Evolutionary conservation across 2,113 vertebrate genomes (phyloP), one percentile per base, ranked within the genome.

Genomic region (Peromyscus maniculatus): DNA sequence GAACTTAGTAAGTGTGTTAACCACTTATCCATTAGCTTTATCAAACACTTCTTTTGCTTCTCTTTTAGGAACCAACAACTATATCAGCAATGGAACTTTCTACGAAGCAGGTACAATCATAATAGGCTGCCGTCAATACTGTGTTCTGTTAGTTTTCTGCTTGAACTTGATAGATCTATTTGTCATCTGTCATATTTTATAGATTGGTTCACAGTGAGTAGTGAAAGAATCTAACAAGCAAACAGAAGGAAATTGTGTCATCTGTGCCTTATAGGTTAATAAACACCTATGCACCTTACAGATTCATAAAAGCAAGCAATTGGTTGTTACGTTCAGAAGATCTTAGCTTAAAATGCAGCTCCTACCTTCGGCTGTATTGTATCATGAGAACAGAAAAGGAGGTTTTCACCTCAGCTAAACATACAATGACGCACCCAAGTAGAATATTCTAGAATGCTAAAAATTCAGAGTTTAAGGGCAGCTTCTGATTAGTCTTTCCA

Each of bases 61-160:
- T 71, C 95, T 98, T 97, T n/a, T 96, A 99, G 99, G 99, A 99
- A 95, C 99, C 99, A 72, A 99, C 99, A 82, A 97, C 98, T 97
- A 99, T 99, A 97, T 99, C 98, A 95, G 99, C 99, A 9, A 99
- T 99, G 99, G 99, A 99, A 95, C 99, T 99, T 97, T 99, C 99
- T 77, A 99, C 99, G 26, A 99, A 99, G 97, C 99, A 99, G 99
- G 99, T 99, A 99, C 46, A 80, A 28, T 89, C 96, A 93, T 94
- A 69, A 96, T 36, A 5, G 49, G 15, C 55, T 93, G 67, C 4
- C 10, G 31, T 52, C 59, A 31, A 7, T n/a, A 83, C 74, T 72
- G 4, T 69, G 43, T 86, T 95, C 80, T 83, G 10, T 78, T 92
- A 84, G 39, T 33, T 96, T 89, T 71, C 3, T 43, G 4, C 88